Evolutionary conservation across 2,797 vertebrate species (phyloP).

Genomic region (Hoplostethus mediterraneus): DNA sequence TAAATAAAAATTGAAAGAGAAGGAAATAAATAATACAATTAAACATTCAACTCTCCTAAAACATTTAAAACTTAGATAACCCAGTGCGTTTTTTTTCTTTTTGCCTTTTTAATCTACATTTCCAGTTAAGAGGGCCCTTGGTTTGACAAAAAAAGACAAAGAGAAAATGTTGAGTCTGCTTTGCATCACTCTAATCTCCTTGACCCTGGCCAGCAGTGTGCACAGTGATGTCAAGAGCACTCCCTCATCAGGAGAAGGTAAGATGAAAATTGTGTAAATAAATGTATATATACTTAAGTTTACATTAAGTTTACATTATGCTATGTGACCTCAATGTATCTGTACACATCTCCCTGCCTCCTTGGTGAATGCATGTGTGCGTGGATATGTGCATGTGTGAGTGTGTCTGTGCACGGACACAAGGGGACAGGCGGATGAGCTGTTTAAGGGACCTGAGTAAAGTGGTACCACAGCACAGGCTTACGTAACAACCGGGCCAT

Average conservation of each 20-base stretch:
- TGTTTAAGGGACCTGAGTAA: constrained; percentile 30
- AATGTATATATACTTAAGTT: not conserved
- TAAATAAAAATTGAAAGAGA: constrained; percentile 43
- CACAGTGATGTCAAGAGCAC: constrained; percentile 68
- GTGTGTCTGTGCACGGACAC: constrained; percentile 4
- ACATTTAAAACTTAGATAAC: constrained; percentile 34
- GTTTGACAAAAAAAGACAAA: constrained; percentile 59
- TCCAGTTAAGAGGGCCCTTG: constrained; percentile 82
- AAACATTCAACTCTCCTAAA: constrained; percentile 22
- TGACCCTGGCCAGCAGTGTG: constrained; percentile 88
- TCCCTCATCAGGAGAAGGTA: constrained; percentile 85
- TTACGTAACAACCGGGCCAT: constrained; percentile 64
- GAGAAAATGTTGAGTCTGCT: constrained; percentile 90
- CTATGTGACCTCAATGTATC: not conserved
- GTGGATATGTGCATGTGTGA: not conserved
- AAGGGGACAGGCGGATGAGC: constrained; percentile 29
- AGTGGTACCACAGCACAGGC: constrained; percentile 45
- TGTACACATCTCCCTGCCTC: constrained; percentile 8
- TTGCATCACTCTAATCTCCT: constrained; percentile 88
- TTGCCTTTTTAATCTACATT: constrained; percentile 57
- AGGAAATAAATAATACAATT: constrained; percentile 4
- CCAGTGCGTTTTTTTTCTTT: constrained; percentile 14
- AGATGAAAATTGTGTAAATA: constrained; percentile 60
- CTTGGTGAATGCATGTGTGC: constrained; percentile 23
- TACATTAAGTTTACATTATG: not conserved